phyloP scores from a whole-genome alignment of 92 coral and sea anemone species.

The Heliopora coerulea region DNA sequence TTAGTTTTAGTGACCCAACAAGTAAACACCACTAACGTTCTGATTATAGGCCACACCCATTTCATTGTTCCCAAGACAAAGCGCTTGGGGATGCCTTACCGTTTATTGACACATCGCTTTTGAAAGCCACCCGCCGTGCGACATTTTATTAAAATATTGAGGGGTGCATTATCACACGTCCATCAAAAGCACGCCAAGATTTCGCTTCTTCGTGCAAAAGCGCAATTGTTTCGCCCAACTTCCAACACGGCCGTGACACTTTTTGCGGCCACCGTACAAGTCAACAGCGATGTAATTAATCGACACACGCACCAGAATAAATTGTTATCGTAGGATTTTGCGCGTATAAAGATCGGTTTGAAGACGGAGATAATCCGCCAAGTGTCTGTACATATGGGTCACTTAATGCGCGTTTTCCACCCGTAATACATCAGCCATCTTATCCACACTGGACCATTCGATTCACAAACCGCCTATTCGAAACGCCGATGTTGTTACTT shows the following conservation, averaged over 20 bases:
- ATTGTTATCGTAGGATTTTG: conserved; percentile 32
- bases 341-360: not conserved
- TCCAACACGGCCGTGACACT: not conserved
- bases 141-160: conserved; percentile 97
- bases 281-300: conserved; percentile 33
- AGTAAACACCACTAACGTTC: conserved; percentile 99
- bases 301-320: conserved; percentile 24
- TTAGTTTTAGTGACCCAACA: conserved; percentile 97
- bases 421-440: not conserved
- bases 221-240: conserved; percentile 27
- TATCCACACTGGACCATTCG: too few relatives aligned
- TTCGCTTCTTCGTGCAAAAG: not conserved
- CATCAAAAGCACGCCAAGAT: conserved; percentile 59
- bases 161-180: conserved; percentile 99
- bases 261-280: not conserved
- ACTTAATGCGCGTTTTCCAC: not conserved
- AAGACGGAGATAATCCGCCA: not conserved
- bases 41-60: conserved; percentile 88
- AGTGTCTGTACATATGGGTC: conserved; percentile 9
- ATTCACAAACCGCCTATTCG: too few relatives aligned
- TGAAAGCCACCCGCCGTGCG: conserved; percentile 97
- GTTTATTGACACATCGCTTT: conserved; percentile 92
- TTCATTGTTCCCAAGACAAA: conserved; percentile 81
- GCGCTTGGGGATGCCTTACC: conserved; percentile 69
- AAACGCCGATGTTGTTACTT: too few relatives aligned